Conservation (phyloP, 1,140 invertebrate genomes). For the Ips typographus region DNA sequence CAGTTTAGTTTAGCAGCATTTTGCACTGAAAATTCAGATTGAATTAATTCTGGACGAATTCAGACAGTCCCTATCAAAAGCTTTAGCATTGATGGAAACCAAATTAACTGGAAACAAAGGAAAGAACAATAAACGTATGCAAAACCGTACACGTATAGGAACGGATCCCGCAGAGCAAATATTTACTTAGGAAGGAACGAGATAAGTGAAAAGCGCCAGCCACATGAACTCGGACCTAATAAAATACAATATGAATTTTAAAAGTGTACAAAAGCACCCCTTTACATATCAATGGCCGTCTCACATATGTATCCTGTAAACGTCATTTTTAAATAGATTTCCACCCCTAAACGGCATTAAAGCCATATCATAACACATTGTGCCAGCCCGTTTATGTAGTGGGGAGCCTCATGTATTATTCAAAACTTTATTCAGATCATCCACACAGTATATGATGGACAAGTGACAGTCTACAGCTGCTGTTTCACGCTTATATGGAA, state of each 20-base stretch:
- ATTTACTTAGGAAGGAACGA: conserved; percentile 44
- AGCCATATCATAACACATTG: conserved; percentile 50
- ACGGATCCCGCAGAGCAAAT: conserved; percentile 35
- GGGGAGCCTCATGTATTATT: conserved; percentile 49
- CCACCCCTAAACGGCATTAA: conserved; percentile 48
- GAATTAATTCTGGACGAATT: too few species aligned
- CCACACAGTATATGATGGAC: conserved; percentile 47
- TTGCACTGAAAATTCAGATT: too few species aligned
- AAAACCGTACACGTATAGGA: conserved; percentile 11
- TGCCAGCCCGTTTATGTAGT: conserved; percentile 45
- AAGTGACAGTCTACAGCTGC: conserved; percentile 51
- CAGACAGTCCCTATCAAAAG: too few species aligned
- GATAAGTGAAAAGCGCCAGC: conserved; percentile 31
- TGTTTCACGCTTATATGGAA: conserved; percentile 37
- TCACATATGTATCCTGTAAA: conserved; percentile 49
- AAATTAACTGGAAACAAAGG: conserved; percentile 25
- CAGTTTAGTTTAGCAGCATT: too few species aligned
- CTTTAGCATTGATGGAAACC: conserved; percentile 4
- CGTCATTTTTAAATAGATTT: conserved; percentile 51
- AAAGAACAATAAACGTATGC: conserved; percentile 9
- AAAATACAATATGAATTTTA: conserved; percentile 46
- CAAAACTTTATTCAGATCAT: conserved; percentile 49
- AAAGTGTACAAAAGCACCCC: conserved; percentile 44
- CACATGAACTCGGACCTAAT: conserved; percentile 40
- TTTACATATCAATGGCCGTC: conserved; percentile 50